Evolutionary conservation across 2,888 invertebrate genomes (phyloP).

Genomic region (Amblyjoppa proteus): DNA sequence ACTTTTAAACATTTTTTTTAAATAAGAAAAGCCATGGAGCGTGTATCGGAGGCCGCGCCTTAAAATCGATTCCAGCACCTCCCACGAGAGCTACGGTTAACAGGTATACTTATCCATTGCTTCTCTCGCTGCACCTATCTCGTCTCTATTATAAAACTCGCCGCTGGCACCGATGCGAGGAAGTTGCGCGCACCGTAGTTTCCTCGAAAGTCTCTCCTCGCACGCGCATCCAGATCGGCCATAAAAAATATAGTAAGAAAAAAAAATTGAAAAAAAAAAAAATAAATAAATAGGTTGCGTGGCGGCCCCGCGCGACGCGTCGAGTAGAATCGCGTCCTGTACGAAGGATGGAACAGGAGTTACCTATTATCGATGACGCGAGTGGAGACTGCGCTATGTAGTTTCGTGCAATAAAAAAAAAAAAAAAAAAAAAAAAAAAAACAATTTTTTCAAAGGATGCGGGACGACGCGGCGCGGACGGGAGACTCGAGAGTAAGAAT

Average conservation of each 20-base stretch:
- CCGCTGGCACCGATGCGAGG: constrained; percentile 16
- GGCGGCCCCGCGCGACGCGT: not conserved
- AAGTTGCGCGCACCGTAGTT: constrained; percentile 1
- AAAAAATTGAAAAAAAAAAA: not conserved
- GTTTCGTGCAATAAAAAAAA: constrained; percentile 24
- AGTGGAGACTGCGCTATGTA: constrained; percentile 4
- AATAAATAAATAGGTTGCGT: not conserved
- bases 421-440: not conserved
- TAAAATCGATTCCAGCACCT: constrained; percentile 47
- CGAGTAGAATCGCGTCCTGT: not conserved
- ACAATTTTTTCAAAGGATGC: not conserved
- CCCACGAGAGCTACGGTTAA: constrained; percentile 45
- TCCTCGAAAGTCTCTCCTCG: constrained; percentile 11
- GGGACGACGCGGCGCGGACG: not conserved
- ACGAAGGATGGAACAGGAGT: constrained; percentile 1
- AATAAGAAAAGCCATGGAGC: constrained; percentile 3
- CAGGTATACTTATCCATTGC: constrained; percentile 31
- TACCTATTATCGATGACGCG: constrained; percentile 20
- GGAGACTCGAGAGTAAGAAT: not conserved
- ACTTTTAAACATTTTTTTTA: not conserved
- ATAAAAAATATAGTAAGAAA: not conserved
- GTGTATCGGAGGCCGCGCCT: constrained; percentile 44
- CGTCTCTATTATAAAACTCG: constrained; percentile 14
- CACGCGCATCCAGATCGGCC: constrained; percentile 11
- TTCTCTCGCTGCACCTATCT: constrained; percentile 35